Evolutionary conservation across 2,113 vertebrate genomes (phyloP), one percentile per base, ranked within the genome.

Genomic region (Eleginops maclovinus): DNA sequence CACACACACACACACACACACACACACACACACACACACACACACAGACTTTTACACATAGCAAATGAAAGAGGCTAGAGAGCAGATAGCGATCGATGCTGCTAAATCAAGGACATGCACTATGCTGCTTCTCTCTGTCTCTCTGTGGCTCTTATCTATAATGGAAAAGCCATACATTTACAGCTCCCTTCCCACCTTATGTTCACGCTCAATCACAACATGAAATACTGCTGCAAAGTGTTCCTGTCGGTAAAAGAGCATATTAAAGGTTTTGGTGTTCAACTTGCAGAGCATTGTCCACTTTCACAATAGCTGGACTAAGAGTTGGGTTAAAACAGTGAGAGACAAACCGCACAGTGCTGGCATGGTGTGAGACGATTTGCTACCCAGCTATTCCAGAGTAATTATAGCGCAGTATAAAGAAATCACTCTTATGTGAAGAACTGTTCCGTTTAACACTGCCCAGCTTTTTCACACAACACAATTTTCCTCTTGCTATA

Each of bases 31-130:
- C 49, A 72, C 64, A 72, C 76, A 68, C 51, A 69, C 55, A 83
- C 60, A 58, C 19, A 70, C 70, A 80, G 77, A 82, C 77, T 81
- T 87, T 79, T 77, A 81, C 85, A 88, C 78, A 83, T 77, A 63
- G 81, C 75, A 90, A 92, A 90, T 89, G 82, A 91, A 89, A 91
- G 84, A 82, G 82, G 81, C 84, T 72, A 71, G 81, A 86, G 76
- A 88, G 83, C 65, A 85, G 89, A 93, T 92, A 90, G 79, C 70
- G 85, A 92, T 93, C 91, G 21, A 91, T 93, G 92, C 82, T 0
- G 81, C 77, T 91, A 91, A 93, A 93, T 93, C 90, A 93, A 93
- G 92, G 88, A 93, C 92, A 93, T 90, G 90, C 83, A 81, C 83
- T 85, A 79, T 75, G 84, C 85, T 82, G 85, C 83, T 90, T 90